These are phyloP conservation scores for Ichneumoninae sp. DNA, from an alignment of 2,888 invertebrate species.

Conservation along the genomic window DNA sequence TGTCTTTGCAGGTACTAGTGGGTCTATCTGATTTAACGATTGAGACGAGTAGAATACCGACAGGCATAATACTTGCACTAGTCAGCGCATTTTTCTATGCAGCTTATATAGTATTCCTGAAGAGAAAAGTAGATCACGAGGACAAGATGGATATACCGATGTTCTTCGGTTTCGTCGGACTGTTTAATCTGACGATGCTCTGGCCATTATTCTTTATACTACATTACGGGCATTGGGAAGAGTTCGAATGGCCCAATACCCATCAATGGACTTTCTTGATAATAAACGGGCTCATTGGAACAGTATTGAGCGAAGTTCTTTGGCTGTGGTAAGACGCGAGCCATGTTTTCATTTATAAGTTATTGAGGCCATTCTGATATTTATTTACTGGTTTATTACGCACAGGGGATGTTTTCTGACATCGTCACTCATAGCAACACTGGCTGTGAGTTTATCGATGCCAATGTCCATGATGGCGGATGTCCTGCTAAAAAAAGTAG, in stretches of 20 bases:
- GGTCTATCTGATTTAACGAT: conserved; percentile 90
- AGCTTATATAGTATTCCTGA: conserved; percentile 94
- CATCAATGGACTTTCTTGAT: conserved; percentile 92
- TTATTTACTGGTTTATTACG: conserved; percentile 62
- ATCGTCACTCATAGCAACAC: conserved; percentile 94
- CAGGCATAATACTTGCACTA: conserved; percentile 91
- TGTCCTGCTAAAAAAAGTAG: conserved; percentile 89
- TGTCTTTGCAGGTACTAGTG: conserved; percentile 88
- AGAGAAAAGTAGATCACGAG: conserved; percentile 94
- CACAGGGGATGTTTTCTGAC: conserved; percentile 97
- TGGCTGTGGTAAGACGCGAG: conserved; percentile 92
- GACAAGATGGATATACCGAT: conserved; percentile 97
- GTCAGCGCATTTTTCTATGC: conserved; percentile 96
- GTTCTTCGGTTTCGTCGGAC: conserved; percentile 98
- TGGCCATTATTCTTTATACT: conserved; percentile 96
- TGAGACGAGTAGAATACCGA: conserved; percentile 88
- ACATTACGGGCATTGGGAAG: conserved; percentile 92
- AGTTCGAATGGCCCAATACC: conserved; percentile 93
- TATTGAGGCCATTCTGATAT: not conserved
- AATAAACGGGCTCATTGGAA: conserved; percentile 95
- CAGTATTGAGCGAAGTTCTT: conserved; percentile 95
- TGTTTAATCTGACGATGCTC: conserved; percentile 93
- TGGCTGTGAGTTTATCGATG: conserved; percentile 93
- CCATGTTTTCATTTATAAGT: not conserved
- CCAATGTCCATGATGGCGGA: conserved; percentile 96